Evolutionary conservation across 2,113 vertebrate species (phyloP).

Genomic region (Vanacampus margaritifer): DNA sequence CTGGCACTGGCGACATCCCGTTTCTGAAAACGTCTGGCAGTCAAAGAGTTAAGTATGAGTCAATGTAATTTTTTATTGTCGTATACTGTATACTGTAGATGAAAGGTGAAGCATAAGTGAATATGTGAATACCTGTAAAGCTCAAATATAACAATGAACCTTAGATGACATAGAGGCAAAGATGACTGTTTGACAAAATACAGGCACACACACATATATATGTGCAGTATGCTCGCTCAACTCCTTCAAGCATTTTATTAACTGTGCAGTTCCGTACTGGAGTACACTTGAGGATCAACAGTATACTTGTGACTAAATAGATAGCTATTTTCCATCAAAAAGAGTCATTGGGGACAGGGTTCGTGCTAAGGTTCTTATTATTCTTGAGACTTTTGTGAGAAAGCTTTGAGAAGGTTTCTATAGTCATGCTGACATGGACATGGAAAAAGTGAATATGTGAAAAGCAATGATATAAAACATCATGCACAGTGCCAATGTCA

Average conservation of each 20-base stretch:
- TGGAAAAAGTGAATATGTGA: constrained; percentile 19
- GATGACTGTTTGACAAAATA: not conserved
- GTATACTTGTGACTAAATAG: not conserved
- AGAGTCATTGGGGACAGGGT: not conserved
- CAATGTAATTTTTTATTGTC: too few species aligned
- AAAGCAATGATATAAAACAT: constrained; percentile 22
- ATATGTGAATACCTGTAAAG: not conserved
- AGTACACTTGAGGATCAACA: not conserved
- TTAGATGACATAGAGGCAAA: too few species aligned
- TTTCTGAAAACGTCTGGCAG: too few species aligned
- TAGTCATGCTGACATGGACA: constrained; percentile 23
- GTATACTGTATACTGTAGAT: not conserved
- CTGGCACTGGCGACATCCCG: too few species aligned
- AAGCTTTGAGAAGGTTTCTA: constrained; percentile 2
- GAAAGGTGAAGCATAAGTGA: not conserved
- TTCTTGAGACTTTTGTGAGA: not conserved
- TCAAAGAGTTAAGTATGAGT: too few species aligned
- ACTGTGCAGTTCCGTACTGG: not conserved
- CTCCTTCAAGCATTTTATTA: too few species aligned
- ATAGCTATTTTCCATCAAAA: not conserved
- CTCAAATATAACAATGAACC: not conserved
- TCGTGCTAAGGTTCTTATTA: not conserved
- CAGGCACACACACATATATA: not conserved
- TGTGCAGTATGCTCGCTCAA: too few species aligned
- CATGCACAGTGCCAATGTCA: constrained; percentile 19